Conservation (phyloP, 2,113 vertebrate genomes). For the Oreotrochilus melanogaster region DNA sequence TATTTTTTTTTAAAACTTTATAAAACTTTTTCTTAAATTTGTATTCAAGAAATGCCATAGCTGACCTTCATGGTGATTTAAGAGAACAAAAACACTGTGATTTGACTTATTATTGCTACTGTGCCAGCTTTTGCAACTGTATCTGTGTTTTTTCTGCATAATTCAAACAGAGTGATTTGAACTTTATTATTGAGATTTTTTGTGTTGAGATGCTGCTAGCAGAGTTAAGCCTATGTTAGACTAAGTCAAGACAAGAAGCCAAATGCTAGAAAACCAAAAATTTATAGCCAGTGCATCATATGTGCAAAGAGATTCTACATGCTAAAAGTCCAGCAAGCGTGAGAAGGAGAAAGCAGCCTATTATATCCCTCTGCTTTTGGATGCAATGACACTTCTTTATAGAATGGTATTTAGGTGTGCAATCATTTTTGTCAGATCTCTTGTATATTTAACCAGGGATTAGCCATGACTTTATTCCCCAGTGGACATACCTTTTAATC, state of each 20-base stretch:
- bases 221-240: neutral
- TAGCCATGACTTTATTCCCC: neutral
- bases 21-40: neutral
- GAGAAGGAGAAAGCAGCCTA: neutral
- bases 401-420: neutral
- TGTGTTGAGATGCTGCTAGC: neutral
- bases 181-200: neutral
- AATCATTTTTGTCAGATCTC: neutral
- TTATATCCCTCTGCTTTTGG: neutral
- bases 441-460: neutral
- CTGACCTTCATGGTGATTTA: neutral
- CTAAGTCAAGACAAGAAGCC: neutral
- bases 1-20: neutral
- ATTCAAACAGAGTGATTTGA: neutral
- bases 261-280: neutral
- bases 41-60: neutral
- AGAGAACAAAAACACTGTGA: neutral
- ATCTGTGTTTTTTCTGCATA: neutral
- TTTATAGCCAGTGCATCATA: neutral
- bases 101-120: neutral
- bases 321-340: neutral
- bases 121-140: neutral
- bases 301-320: neutral
- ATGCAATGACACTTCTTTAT: neutral
- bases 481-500: neutral